Percentiles rank a stretch among this genome's conserved stretches.
Evolutionary conservation across 2,888 invertebrate genomes (phyloP).

Genomic region (Fragum fragum): DNA sequence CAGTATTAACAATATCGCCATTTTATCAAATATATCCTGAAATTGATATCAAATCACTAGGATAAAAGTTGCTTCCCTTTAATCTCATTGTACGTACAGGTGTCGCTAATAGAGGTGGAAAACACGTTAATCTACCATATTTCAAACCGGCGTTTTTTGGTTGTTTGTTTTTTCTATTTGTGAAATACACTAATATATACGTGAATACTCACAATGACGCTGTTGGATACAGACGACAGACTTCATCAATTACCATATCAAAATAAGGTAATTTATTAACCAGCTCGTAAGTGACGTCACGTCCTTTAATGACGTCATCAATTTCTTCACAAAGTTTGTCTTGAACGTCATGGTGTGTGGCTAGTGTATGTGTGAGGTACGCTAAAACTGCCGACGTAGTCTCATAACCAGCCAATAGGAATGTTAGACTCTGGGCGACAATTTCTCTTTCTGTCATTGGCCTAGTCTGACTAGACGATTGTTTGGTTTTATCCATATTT

Average conservation of each 20-base stretch:
- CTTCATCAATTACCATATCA: conserved; percentile 87
- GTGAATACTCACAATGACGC: conserved; percentile 82
- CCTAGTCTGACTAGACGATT: conserved; percentile 29
- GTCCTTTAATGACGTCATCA: conserved; percentile 75
- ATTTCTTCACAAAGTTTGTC: conserved; percentile 87
- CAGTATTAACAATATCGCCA: too few species aligned
- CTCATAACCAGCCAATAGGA: conserved; percentile 88
- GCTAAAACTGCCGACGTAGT: conserved; percentile 88
- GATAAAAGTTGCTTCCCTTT: too few species aligned
- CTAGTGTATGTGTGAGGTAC: conserved; percentile 87
- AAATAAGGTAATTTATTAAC: conserved; percentile 84
- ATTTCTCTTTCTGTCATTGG: conserved; percentile 81
- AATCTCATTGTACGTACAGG: too few species aligned
- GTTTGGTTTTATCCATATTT: conserved; percentile 46
- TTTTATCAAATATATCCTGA: too few species aligned
- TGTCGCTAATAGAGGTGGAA: too few species aligned
- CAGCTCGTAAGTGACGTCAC: conserved; percentile 82
- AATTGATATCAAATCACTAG: too few species aligned
- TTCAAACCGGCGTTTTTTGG: too few species aligned
- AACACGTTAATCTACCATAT: too few species aligned
- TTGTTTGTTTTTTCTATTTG: too few species aligned
- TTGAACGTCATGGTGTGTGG: conserved; percentile 87
- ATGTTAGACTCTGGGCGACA: conserved; percentile 86
- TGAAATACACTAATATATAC: too few species aligned
- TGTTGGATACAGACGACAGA: conserved; percentile 86